These are phyloP conservation scores for Hemibagrus guttatus DNA, from an alignment of 2,797 vertebrate genomes.

Conservation along the genomic window DNA sequence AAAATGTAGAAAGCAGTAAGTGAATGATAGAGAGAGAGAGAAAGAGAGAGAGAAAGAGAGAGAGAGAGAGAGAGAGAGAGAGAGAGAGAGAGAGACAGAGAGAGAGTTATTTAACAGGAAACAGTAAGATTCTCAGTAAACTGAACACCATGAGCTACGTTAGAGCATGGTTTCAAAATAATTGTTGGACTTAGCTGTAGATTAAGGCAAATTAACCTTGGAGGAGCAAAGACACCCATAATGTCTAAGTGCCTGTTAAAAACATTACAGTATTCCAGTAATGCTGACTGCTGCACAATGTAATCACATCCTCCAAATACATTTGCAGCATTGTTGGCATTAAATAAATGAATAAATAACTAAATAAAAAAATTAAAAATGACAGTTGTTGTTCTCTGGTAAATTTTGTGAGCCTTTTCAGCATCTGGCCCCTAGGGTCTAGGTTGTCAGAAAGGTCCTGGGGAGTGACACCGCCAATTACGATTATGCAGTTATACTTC, in stretches of 20 bases:
- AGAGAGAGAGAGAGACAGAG: not conserved
- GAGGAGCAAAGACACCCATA: not conserved
- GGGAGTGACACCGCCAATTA: constrained; percentile 49
- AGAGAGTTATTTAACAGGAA: not conserved
- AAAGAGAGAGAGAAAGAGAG: not conserved
- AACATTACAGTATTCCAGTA: constrained; percentile 70
- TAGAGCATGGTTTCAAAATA: not conserved
- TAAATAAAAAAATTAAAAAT: constrained; percentile 34
- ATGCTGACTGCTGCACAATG: constrained; percentile 70
- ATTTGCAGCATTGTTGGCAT: constrained; percentile 63
- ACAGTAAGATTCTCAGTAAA: not conserved
- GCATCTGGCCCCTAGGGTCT: constrained; percentile 58
- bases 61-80: not conserved
- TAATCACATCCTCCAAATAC: constrained; percentile 63
- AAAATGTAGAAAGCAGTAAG: not conserved
- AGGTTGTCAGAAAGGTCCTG: constrained; percentile 65
- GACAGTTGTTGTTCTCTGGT: constrained; percentile 37
- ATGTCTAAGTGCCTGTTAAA: constrained; percentile 69
- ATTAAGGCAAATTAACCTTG: constrained; percentile 64
- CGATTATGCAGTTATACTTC: constrained; percentile 61
- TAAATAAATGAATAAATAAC: constrained; percentile 61
- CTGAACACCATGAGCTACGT: too few species aligned
- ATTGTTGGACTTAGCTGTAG: constrained; percentile 57
- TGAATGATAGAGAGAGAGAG: not conserved
- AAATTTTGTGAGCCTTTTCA: constrained; percentile 36